Evolutionary conservation across 92 coral and sea anemone species (phyloP), one percentile per base, ranked within the genome.

Genomic region (Anthopleura xanthogrammica): DNA sequence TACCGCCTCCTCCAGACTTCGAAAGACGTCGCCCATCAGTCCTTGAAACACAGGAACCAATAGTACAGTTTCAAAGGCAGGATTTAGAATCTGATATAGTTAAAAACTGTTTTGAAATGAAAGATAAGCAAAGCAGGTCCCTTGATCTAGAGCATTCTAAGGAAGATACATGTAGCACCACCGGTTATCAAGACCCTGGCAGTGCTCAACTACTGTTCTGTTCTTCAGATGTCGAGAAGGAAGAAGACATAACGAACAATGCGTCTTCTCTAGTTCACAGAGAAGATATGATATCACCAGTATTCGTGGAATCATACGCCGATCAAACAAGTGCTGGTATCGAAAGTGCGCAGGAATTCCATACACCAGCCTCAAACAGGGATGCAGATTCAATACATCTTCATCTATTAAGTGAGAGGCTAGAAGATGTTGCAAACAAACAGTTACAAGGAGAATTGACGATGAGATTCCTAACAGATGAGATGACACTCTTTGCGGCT

Each of bases 371-470:
- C 20, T 79, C 80, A 1, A 56, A 3, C 60, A 48, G 20, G 16
- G 11, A 11, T 39, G 41, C 20, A 13, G 52, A 76, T 54, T 82
- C 71, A n/a, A 29, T 66, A 43, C 46, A 80, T 50, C 90, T 90
- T 57, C 76, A 43, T 41, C 23, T 76, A 41, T 71, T 93, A 55
- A 93, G 85, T 60, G 94, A 93, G 79, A 81, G 97, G 75, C 84
- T 93, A 60, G 89, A 93, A 75, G 92, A 88, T 20, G 94, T 93
- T 14, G 97, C 94, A 7, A 92, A 94, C 36, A 94, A 91, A 60
- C 91, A 87, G 14, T 86, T 88, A 83, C 91, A 93, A 81, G 94
- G 85, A 24, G 85, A 92, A 52, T 16, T 82, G 82, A 79, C 20
- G 78, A 58, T 52, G 76, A 79, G 54, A 19, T 85, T 19, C 60